Evolutionary conservation across 2,113 vertebrate genomes (phyloP).

Genomic region (Plotosus lineatus): DNA sequence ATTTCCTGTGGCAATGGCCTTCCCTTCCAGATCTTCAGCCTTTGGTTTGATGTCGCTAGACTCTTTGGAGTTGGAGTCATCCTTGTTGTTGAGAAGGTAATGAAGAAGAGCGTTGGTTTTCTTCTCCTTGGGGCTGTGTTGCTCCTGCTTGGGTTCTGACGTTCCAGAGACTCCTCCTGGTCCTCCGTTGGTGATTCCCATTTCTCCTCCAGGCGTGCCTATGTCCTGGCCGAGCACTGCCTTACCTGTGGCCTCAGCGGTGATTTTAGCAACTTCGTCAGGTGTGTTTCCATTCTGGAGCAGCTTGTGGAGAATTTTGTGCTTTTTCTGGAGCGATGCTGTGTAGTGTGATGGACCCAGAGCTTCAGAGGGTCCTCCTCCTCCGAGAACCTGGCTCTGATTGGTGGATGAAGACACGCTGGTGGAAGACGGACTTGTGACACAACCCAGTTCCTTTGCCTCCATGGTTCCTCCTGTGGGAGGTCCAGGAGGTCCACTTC

Average conservation of each 20-base stretch:
- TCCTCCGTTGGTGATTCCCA: conserved; percentile 41
- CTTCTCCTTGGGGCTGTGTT: conserved; percentile 84
- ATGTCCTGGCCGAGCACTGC: conserved; percentile 70
- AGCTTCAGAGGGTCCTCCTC: conserved; percentile 72
- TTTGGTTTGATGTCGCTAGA: conserved; percentile 84
- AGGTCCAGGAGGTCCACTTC: conserved; percentile 57
- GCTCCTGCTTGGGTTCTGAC: conserved; percentile 83
- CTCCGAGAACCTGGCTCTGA: conserved; percentile 50
- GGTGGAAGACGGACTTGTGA: conserved; percentile 87
- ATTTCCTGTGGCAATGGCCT: conserved; percentile 63
- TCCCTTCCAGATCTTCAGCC: conserved; percentile 79
- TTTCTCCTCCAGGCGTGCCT: conserved; percentile 73
- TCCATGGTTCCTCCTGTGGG: conserved; percentile 66
- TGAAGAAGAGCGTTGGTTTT: conserved; percentile 87
- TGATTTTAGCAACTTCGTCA: conserved; percentile 95
- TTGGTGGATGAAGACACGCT: conserved; percentile 88
- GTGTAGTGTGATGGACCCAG: conserved; percentile 67
- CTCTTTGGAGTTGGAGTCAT: conserved; percentile 78
- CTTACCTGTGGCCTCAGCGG: conserved; percentile 94
- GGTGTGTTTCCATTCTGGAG: conserved; percentile 96
- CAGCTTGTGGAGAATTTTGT: conserved; percentile 96
- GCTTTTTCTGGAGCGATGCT: conserved; percentile 89
- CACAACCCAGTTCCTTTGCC: conserved; percentile 79
- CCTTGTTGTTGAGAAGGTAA: conserved; percentile 93
- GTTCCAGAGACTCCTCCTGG: conserved; percentile 56